Percentiles rank a stretch among this genome's conserved stretches.
Conservation (phyloP, 2,797 vertebrate species). For the Pangasius krempfi region DNA sequence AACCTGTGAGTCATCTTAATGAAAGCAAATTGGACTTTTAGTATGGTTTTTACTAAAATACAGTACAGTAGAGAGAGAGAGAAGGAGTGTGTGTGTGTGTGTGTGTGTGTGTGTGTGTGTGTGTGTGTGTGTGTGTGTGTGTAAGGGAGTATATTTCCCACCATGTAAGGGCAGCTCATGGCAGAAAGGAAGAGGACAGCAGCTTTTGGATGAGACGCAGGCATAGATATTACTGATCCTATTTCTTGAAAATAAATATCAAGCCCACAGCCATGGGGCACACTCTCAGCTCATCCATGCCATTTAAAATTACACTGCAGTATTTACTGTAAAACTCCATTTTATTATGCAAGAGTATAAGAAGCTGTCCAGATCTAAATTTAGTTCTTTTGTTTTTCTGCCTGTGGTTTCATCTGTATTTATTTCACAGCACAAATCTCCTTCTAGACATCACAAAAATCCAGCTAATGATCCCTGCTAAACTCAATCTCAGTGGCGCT, state of each 20-base stretch:
- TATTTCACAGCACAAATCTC: constrained; percentile 17
- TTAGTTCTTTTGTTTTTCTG: constrained; percentile 49
- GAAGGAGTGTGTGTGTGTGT: background rate
- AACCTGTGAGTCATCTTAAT: background rate
- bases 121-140: background rate
- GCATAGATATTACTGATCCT: background rate
- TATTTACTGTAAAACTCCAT: background rate
- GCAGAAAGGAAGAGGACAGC: background rate
- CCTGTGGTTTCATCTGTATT: constrained; percentile 15
- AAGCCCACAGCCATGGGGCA: background rate
- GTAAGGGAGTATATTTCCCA: background rate
- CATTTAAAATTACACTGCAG: background rate
- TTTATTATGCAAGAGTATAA: background rate
- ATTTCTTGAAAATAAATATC: background rate
- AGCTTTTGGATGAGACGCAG: background rate
- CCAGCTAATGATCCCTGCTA: background rate
- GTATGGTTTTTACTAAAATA: too few relatives aligned
- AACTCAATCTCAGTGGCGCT: background rate
- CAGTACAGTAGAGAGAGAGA: background rate
- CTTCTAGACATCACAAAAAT: background rate
- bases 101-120: background rate
- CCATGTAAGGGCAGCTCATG: constrained; percentile 35
- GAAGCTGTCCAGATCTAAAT: constrained; percentile 15
- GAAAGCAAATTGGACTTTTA: too few relatives aligned
- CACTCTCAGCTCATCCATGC: background rate